phyloP scores from a whole-genome alignment of 2,888 invertebrate genomes.

The Phortica magna region DNA sequence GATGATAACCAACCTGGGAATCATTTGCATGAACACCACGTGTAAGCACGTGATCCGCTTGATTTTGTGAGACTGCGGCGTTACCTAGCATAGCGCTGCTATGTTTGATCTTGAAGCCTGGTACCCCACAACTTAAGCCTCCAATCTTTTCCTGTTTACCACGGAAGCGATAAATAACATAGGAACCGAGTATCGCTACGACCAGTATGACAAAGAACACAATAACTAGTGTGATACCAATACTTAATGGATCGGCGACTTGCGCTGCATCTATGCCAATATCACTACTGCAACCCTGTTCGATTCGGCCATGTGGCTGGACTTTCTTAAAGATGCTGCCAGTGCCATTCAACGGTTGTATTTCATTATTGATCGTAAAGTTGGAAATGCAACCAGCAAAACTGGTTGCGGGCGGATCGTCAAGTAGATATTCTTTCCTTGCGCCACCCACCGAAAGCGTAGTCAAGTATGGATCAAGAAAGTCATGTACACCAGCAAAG shows the following conservation, averaged over 20 bases:
- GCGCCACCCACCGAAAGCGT: constrained; percentile 89
- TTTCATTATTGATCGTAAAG: constrained; percentile 92
- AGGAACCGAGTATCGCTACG: constrained; percentile 92
- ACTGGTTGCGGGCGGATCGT: constrained; percentile 80
- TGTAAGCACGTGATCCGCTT: constrained; percentile 84
- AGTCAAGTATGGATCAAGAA: constrained; percentile 93
- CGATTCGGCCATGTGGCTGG: constrained; percentile 85
- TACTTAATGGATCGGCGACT: constrained; percentile 91
- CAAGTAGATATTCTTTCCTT: constrained; percentile 80
- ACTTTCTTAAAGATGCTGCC: constrained; percentile 89
- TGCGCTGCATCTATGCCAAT: constrained; percentile 87
- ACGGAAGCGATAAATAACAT: constrained; percentile 93
- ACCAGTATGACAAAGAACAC: constrained; percentile 95
- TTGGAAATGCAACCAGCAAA: constrained; percentile 95
- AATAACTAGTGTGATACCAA: constrained; percentile 95
- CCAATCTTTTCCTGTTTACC: constrained; percentile 91
- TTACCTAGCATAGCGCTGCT: constrained; percentile 83
- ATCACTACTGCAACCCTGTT: constrained; percentile 86
- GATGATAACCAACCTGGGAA: constrained; percentile 84
- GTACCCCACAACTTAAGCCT: constrained; percentile 82
- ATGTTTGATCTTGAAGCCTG: constrained; percentile 88
- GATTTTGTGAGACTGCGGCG: constrained; percentile 83
- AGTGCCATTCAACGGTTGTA: constrained; percentile 93
- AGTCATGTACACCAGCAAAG: constrained; percentile 92
- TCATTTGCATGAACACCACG: constrained; percentile 85